Conservation (phyloP, 2,888 invertebrate genomes). For the Aradus depressus region DNA sequence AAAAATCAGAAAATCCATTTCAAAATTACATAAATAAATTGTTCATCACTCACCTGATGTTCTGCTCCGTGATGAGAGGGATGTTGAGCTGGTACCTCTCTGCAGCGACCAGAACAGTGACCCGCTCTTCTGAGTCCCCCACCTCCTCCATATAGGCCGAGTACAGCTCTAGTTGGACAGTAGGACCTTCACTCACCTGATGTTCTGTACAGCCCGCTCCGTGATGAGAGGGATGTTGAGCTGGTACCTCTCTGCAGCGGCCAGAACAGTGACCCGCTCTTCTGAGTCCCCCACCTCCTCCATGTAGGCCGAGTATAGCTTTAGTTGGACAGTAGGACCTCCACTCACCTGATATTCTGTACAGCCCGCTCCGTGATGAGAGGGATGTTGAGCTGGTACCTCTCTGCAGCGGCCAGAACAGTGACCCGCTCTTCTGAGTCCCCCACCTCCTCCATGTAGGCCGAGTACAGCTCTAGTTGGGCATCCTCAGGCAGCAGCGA, state of each 20-base stretch:
- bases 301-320: conserved; percentile 56
- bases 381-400: conserved; percentile 69
- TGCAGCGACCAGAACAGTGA: conserved; percentile 57
- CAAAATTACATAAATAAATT: not conserved
- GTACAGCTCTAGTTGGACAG: conserved; percentile 53
- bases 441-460: conserved; percentile 53
- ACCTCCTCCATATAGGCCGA: conserved; percentile 58
- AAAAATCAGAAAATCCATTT: not conserved
- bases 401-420: conserved; percentile 58
- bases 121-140: conserved; percentile 48
- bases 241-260: conserved; percentile 59
- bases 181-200: conserved; percentile 40
- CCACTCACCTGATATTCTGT: conserved; percentile 51
- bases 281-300: conserved; percentile 49
- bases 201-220: conserved; percentile 70
- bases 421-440: conserved; percentile 50
- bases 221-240: conserved; percentile 78
- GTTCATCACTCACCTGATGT: conserved; percentile 44
- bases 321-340: no score
- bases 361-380: conserved; percentile 75
- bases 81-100: conserved; percentile 66
- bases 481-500: conserved; percentile 58
- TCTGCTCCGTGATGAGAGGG: conserved; percentile 72
- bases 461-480: conserved; percentile 53
- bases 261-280: conserved; percentile 53